phyloP scores from a whole-genome alignment of 2,797 vertebrate genomes.

The Catharus ustulatus region DNA sequence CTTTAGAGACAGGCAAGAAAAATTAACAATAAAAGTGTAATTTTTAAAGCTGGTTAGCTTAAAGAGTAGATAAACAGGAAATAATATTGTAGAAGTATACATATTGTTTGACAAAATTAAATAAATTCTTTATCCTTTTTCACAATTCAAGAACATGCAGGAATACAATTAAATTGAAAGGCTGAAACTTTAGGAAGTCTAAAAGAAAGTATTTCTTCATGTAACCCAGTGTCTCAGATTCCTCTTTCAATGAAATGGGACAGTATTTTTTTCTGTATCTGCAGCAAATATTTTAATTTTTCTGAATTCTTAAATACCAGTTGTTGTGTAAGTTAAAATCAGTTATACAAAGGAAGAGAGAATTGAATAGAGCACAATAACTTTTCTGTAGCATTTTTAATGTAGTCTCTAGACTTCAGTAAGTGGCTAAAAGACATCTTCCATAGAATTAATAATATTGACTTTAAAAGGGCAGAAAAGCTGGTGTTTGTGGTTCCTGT shows the following conservation, averaged over 20 bases:
- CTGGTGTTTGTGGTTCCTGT: neutral
- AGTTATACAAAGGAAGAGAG: neutral
- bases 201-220: neutral
- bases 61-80: neutral
- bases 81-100: neutral
- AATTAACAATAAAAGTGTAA: neutral
- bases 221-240: neutral
- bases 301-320: neutral
- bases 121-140: slow-evolving; percentile 2
- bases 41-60: neutral
- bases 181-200: neutral
- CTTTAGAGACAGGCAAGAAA: neutral
- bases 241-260: neutral
- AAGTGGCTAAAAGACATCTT: neutral
- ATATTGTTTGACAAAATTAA: neutral
- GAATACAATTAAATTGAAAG: neutral
- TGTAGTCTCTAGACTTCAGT: neutral
- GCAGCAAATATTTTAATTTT: neutral
- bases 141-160: neutral
- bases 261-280: neutral
- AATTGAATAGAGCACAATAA: neutral
- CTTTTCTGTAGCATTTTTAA: neutral
- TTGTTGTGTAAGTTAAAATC: neutral
- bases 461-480: neutral
- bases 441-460: neutral